Evolutionary conservation across 2,888 invertebrate genomes (phyloP), one percentile per base, ranked within the genome.

Genomic region (Barypeithes pellucidus): DNA sequence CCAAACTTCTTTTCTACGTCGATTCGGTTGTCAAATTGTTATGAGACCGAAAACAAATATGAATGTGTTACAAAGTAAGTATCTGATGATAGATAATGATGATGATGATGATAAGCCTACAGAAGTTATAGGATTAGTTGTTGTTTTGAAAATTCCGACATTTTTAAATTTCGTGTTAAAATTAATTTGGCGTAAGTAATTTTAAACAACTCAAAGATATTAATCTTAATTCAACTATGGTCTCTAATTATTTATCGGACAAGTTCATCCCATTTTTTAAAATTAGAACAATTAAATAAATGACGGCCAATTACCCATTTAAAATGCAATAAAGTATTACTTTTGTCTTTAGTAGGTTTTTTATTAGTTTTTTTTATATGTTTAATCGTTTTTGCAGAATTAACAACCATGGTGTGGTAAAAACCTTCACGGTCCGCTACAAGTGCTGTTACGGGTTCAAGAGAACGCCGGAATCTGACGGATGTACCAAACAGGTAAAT

Each of bases 361-460:
- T 45, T 14, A 18, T 29, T 33, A 8, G 8, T 8, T 18, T 24
- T 11, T 45, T 47, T 11, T 43, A 47, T 22, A 39, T 36, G 18
- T 33, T 47, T 70, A 59, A 45, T 54, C 11, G 24, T 14, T 47
- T 33, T 68, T 82, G 11, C 79, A 91, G 91, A 78, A 84, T 88
- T 45, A 88, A 88, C 79, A 88, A 88, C 79, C 88, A 89, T 79
- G 90, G 90, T 18, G 88, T 89, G 41, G 89, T 89, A 77, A 91
- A 90, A 83, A 91, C 90, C 1, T 85, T 90, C 76, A 89, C 88
- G 12, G 88, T 91, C 60, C 89, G 89, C 18, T 89, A 91, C 78
- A 90, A 91, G 82, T 93, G 93, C 82, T 93, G 93, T 82, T 89
- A 89, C 81, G 93, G 93, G 43, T 92, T 86, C 83, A 86, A 88